phyloP scores from a whole-genome alignment of 2,888 invertebrate genomes.

The Cyrtodaria siliqua region DNA sequence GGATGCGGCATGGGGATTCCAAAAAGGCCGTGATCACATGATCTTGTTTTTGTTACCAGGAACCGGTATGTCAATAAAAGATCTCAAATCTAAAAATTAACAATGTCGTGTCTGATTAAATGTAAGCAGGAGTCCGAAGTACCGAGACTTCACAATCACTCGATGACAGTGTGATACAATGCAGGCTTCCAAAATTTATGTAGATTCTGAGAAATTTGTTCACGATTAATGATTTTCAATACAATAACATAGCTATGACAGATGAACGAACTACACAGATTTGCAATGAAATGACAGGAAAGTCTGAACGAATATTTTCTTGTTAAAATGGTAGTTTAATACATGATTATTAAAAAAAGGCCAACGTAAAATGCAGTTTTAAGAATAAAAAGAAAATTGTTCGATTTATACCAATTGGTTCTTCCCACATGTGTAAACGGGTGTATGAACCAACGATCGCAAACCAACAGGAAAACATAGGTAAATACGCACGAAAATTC shows the following conservation, averaged over 20 bases:
- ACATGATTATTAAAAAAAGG: too few species aligned
- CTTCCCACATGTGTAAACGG: too few species aligned
- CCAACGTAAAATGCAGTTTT: too few species aligned
- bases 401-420: too few species aligned
- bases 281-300: too few species aligned
- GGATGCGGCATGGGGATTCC: slow-evolving; percentile 21
- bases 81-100: slow-evolving; percentile 30
- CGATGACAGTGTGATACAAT: slow-evolving; percentile 50
- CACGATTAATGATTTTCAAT: slow-evolving; percentile 1
- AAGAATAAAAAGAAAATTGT: too few species aligned
- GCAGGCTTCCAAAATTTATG: slow-evolving; percentile 49
- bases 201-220: slow-evolving; percentile 17
- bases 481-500: too few species aligned
- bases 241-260: not conserved
- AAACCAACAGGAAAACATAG: too few species aligned
- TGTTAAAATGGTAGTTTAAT: too few species aligned
- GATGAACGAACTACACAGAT: not conserved
- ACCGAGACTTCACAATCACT: slow-evolving; percentile 10
- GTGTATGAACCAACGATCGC: too few species aligned
- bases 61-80: slow-evolving; percentile 39
- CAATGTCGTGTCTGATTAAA: slow-evolving; percentile 42
- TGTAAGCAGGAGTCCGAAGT: slow-evolving; percentile 24
- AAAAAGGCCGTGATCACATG: slow-evolving; percentile 40
- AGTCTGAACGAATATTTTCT: too few species aligned
- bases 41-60: slow-evolving; percentile 36